Conservation (phyloP, 1,140 invertebrate species). For the Drosophila jambulina region DNA sequence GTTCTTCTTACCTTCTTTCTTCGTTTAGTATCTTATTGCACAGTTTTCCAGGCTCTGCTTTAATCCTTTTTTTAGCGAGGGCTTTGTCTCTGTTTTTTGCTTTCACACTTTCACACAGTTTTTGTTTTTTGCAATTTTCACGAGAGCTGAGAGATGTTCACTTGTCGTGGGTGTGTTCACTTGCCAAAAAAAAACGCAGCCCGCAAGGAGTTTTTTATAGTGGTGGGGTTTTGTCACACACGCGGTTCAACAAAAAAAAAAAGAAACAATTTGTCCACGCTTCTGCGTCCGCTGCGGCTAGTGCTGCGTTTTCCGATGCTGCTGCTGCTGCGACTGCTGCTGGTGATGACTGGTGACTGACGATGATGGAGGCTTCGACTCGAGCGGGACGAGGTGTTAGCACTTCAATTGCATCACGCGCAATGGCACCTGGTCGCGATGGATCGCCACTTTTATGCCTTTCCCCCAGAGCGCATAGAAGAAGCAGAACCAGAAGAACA, state of each 20-base stretch:
- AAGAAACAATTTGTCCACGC: slow-evolving; percentile 64
- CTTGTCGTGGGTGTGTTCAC: slow-evolving; percentile 25
- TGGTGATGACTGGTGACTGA: slow-evolving; percentile 34
- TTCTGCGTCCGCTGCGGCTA: slow-evolving; percentile 42
- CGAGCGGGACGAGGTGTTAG: slow-evolving; percentile 33
- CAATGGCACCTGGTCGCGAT: slow-evolving; percentile 82
- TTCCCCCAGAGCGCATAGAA: slow-evolving; percentile 64
- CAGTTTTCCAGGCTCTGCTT: slow-evolving; percentile 21
- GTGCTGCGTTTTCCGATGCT: slow-evolving; percentile 33
- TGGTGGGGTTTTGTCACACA: slow-evolving; percentile 29
- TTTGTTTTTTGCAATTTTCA: slow-evolving; percentile 12
- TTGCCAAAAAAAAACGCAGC: slow-evolving; percentile 31
- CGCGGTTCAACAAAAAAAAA: slow-evolving; percentile 66
- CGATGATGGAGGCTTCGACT: slow-evolving; percentile 12
- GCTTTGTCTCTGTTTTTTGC: slow-evolving; percentile 28
- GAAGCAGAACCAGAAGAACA: slow-evolving; percentile 51
- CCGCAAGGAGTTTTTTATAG: slow-evolving; percentile 30
- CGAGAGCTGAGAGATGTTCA: slow-evolving; percentile 18
- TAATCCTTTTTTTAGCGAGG: slow-evolving; percentile 30
- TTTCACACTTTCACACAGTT: slow-evolving; percentile 48
- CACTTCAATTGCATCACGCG: slow-evolving; percentile 4
- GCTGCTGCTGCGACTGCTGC: slow-evolving; percentile 17
- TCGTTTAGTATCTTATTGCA: slow-evolving; percentile 23
- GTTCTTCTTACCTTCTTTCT: slow-evolving; percentile 32
- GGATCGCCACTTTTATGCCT: slow-evolving; percentile 85